Percentiles rank a stretch among this genome's conserved stretches.
phyloP scores from a whole-genome alignment of 2,888 invertebrate species.

The Reticulitermes lucifugus region DNA sequence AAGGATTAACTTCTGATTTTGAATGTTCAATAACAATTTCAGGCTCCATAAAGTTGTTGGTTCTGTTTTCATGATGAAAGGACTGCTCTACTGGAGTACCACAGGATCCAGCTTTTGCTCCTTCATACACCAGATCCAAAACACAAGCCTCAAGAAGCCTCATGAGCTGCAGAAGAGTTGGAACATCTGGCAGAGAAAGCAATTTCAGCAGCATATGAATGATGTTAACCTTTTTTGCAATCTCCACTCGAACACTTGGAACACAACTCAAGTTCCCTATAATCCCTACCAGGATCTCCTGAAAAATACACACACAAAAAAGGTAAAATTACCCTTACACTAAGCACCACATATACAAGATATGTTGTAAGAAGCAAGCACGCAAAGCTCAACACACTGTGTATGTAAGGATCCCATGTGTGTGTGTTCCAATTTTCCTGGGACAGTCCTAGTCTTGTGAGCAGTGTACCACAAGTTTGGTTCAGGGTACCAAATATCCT shows the following conservation, averaged over 20 bases:
- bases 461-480: too few relatives aligned
- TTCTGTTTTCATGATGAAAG: too few relatives aligned
- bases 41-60: background rate
- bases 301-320: slow-evolving; percentile 53
- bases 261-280: slow-evolving; percentile 86
- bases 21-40: background rate
- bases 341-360: too few relatives aligned
- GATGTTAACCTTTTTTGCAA: slow-evolving; percentile 70
- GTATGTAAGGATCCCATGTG: too few relatives aligned
- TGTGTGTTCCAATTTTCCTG: too few relatives aligned
- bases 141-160: slow-evolving; percentile 67
- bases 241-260: slow-evolving; percentile 68
- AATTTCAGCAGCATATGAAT: slow-evolving; percentile 69
- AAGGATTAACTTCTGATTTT: background rate
- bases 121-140: background rate
- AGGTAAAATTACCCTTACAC: too few relatives aligned
- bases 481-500: too few relatives aligned
- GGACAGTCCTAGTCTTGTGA: too few relatives aligned
- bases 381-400: too few relatives aligned
- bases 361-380: too few relatives aligned
- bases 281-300: slow-evolving; percentile 88
- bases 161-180: slow-evolving; percentile 79
- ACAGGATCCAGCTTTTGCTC: background rate
- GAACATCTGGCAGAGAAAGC: slow-evolving; percentile 74
- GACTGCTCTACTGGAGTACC: background rate